phyloP scores from a whole-genome alignment of 1,140 invertebrate species.

The Pachyrhynchus sulphureomaculatus region DNA sequence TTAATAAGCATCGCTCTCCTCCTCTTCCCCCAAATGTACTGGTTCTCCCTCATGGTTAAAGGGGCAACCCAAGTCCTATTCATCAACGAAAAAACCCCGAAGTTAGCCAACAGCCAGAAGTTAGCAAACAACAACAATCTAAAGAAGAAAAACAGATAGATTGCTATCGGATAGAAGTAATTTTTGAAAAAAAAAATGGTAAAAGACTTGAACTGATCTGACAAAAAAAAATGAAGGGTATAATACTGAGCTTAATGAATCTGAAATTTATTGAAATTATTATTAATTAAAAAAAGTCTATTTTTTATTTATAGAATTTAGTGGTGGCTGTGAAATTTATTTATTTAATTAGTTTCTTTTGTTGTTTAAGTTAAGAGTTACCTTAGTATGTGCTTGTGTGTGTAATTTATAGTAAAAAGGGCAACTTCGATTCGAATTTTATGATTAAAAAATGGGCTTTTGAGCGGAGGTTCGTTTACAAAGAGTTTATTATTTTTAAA shows the following conservation, averaged over 20 bases:
- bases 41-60: constrained; percentile 67
- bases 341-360: constrained; percentile 1
- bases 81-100: constrained; percentile 5
- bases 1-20: constrained; percentile 65
- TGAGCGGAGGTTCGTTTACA: no score
- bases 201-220: neutral
- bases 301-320: constrained; percentile 17
- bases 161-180: neutral
- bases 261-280: neutral
- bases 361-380: neutral
- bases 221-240: neutral
- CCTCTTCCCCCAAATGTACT: constrained; percentile 68
- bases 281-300: neutral
- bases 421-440: neutral
- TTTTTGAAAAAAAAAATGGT: neutral
- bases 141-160: constrained; percentile 26
- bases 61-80: constrained; percentile 61
- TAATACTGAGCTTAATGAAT: neutral
- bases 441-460: no score
- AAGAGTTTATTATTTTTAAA: no score
- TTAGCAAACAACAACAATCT: constrained; percentile 34
- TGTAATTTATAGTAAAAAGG: neutral
- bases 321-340: constrained; percentile 14
- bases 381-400: neutral
- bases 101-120: constrained; percentile 16